A percentile compares a stretch with the other conserved stretches of the same genome.
These are phyloP conservation scores for Drosophila obscura DNA, from an alignment of 1,140 invertebrate genomes.

Conservation along the genomic window DNA sequence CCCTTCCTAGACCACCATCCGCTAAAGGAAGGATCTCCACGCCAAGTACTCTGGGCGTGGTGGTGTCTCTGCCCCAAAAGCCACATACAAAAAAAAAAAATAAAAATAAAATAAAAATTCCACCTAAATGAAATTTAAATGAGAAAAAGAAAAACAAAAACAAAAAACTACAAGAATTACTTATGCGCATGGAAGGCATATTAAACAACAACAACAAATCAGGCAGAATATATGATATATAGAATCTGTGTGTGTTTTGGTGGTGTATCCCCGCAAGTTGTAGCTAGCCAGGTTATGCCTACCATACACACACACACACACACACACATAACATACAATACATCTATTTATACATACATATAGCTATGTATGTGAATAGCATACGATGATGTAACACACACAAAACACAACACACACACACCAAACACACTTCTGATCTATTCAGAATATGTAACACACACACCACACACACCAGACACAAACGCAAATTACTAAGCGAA, in stretches of 20 bases:
- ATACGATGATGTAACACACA: conserved; percentile 37
- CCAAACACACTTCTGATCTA: conserved; percentile 16
- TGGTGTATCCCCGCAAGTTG: conserved; percentile 26
- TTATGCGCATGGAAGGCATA: not conserved
- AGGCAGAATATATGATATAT: conserved; percentile 19
- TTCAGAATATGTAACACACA: conserved; percentile 22
- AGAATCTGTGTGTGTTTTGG: conserved; percentile 11
- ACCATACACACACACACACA: conserved; percentile 15
- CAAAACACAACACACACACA: no score
- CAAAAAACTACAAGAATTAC: conserved; percentile 2
- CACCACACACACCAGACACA: not conserved
- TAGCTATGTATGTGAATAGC: conserved; percentile 61
- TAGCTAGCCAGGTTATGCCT: conserved; percentile 62
- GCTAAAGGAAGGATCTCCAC: conserved; percentile 15
- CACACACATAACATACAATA: conserved; percentile 14
- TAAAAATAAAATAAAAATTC: conserved; percentile 14
- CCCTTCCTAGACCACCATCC: conserved; percentile 24
- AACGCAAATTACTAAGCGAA: conserved; percentile 15
- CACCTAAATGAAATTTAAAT: conserved; percentile 34
- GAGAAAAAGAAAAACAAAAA: conserved; percentile 18
- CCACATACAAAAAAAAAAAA: not conserved
- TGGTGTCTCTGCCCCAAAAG: conserved; percentile 15
- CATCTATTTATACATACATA: conserved; percentile 59
- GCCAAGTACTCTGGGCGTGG: conserved; percentile 1
- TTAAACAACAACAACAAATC: not conserved